Evolutionary conservation across 2,888 invertebrate genomes (phyloP).

Genomic region (Choristoneura rosaceana): DNA sequence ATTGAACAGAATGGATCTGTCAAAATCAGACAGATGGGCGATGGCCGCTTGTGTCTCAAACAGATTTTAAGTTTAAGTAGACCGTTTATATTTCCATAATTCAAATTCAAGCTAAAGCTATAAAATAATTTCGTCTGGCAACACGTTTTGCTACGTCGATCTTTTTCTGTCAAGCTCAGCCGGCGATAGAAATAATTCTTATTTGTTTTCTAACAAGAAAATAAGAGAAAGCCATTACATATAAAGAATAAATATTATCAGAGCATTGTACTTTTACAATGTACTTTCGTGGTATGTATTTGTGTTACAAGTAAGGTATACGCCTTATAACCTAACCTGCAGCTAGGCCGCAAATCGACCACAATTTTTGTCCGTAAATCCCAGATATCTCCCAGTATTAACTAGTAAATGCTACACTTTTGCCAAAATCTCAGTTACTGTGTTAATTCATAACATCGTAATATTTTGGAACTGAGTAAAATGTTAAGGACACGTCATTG

Average conservation of each 20-base stretch:
- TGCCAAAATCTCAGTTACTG: background rate
- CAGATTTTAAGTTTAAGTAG: conserved; percentile 30
- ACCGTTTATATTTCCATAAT: conserved; percentile 3
- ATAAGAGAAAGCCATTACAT: conserved; percentile 40
- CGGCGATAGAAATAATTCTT: conserved; percentile 49
- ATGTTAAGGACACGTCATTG: conserved; percentile 70
- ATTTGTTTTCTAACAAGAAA: conserved; percentile 45
- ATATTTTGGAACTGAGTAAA: conserved; percentile 22
- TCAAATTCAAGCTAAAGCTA: no score
- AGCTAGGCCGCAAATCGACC: conserved; percentile 33
- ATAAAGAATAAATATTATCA: conserved; percentile 48
- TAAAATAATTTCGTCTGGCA: conserved; percentile 46
- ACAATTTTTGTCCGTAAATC: conserved; percentile 18
- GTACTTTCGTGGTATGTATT: conserved; percentile 63
- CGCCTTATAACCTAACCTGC: conserved; percentile 28
- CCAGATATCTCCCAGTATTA: background rate
- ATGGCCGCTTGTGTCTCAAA: conserved; percentile 31
- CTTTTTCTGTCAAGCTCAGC: conserved; percentile 65
- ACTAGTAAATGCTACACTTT: background rate
- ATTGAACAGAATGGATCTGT: conserved; percentile 35
- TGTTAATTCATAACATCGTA: background rate
- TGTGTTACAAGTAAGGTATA: conserved; percentile 36
- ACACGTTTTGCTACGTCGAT: conserved; percentile 69
- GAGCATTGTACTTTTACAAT: conserved; percentile 53
- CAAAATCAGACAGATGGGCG: conserved; percentile 38